Percentiles rank a stretch among this genome's conserved stretches.
These are phyloP conservation scores for Rugalucina vietnamica DNA, from an alignment of 2,888 invertebrate species.

Conservation along the genomic window DNA sequence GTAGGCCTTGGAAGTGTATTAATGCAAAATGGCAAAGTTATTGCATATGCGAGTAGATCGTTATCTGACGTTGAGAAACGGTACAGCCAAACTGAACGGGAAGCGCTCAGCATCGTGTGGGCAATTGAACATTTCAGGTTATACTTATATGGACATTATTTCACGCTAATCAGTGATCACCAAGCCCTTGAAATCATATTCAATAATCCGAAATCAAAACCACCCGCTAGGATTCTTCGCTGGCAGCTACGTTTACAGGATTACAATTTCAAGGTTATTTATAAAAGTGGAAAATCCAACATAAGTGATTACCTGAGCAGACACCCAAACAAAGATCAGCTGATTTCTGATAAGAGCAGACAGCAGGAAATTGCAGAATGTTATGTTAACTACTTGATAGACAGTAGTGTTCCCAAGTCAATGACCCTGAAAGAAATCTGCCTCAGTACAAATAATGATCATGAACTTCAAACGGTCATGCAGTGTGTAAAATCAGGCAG, in stretches of 20 bases:
- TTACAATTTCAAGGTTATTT: neutral
- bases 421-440: slow-evolving; percentile 46
- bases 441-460: slow-evolving; percentile 24
- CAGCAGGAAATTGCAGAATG: slow-evolving; percentile 4
- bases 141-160: slow-evolving; percentile 59
- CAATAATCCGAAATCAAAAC: slow-evolving; percentile 26
- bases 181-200: slow-evolving; percentile 26
- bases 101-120: slow-evolving; percentile 65
- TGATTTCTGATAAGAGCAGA: neutral
- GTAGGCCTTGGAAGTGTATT: slow-evolving; percentile 62
- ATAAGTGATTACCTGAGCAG: slow-evolving; percentile 62
- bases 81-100: slow-evolving; percentile 66
- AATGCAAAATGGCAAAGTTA: slow-evolving; percentile 38
- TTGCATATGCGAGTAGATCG: slow-evolving; percentile 56
- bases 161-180: slow-evolving; percentile 6
- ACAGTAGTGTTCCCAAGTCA: slow-evolving; percentile 46
- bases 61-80: slow-evolving; percentile 48
- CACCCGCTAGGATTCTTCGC: neutral
- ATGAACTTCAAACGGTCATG: neutral
- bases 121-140: slow-evolving; percentile 67
- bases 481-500: slow-evolving; percentile 2
- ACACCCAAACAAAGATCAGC: slow-evolving; percentile 50
- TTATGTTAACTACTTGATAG: slow-evolving; percentile 42
- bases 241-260: neutral
- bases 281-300: slow-evolving; percentile 33